Percentiles rank a stretch among this genome's conserved stretches.
These are phyloP conservation scores for Phainopepla nitens DNA, from an alignment of 2,113 vertebrate species.

Conservation along the genomic window DNA sequence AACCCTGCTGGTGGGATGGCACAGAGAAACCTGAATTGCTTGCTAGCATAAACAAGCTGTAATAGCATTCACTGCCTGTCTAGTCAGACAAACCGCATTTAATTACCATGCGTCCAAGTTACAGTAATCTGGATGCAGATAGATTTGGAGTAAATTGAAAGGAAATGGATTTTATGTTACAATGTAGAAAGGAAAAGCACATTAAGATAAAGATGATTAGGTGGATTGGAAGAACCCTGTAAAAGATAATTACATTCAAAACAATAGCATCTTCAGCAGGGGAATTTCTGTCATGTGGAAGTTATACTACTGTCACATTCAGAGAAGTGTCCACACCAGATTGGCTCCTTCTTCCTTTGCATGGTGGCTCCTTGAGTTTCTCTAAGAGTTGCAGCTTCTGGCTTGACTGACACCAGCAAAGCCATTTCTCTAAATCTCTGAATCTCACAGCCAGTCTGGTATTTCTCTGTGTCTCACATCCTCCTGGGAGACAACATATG, in stretches of 20 bases:
- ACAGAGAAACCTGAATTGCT: not conserved
- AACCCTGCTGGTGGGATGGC: not conserved
- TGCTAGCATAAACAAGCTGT: conserved; percentile 25
- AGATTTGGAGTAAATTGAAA: conserved; percentile 46
- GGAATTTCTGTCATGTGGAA: conserved; percentile 5
- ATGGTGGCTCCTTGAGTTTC: not conserved
- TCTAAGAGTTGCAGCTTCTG: not conserved
- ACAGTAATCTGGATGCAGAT: conserved; percentile 49
- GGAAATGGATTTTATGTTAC: conserved; percentile 49
- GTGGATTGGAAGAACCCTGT: conserved; percentile 44
- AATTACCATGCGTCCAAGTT: conserved; percentile 34
- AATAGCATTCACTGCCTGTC: conserved; percentile 32
- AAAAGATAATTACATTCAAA: conserved; percentile 53
- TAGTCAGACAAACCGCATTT: conserved; percentile 49
- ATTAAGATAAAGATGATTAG: conserved; percentile 59
- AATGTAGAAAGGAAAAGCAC: conserved; percentile 38
- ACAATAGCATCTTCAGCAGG: not conserved
- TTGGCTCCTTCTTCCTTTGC: not conserved
- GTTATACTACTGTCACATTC: not conserved
- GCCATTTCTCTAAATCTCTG: conserved; percentile 20
- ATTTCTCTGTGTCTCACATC: conserved; percentile 13
- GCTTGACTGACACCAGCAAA: conserved; percentile 31
- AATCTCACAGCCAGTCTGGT: conserved; percentile 31
- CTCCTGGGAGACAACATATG: conserved; percentile 44
- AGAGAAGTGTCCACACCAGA: not conserved